Base-by-base conservation (phyloP, 64 coral and sea anemone species). In the Actinia tenebrosa region DNA sequence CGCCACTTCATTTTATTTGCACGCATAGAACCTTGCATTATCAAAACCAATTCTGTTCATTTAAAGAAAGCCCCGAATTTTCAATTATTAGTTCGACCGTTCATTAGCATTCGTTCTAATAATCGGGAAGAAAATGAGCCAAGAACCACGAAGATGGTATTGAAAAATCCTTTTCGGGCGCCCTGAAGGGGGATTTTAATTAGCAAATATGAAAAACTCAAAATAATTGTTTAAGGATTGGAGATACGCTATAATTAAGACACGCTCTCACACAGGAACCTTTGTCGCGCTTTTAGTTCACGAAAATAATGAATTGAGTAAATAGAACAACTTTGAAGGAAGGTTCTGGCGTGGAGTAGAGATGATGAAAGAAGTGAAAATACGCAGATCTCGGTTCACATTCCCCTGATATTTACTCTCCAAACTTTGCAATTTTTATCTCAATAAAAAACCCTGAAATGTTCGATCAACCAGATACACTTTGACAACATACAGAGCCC, bases 141-240 rank as follows among this genome's bases (percentile, higher is more conserved):
- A 58, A 66, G 10, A 75, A 75, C 69, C 69, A 26, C 64, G 22
- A 22, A 5, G 19, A 69, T 69, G 64, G 64, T n/a, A 69, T 69
- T 69, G 7, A n/a, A 25, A 42, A 11, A 15, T 3, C 23, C 14
- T 75, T n/a, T n/a, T 75, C 69, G 69, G 69, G 13, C 69, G 25
- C n/a, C 7, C 22, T 69, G 64, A 69, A 69, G 64, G 22, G 64
- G 14, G 69, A 75, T 75, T 42, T 75, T 75, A 75, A 75, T 75
- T 75, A 75, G 7, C 69, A 30, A 75, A 26, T 75, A 75, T 43
- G 69, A 75, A 42, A 75, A 75, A 75, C n/a, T 30, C 9, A 75
- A 42, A 75, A 75, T 75, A 75, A 75, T 75, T 75, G 69, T 75
- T 30, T 75, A 42, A 42, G 69, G 69, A 75, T 75, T 75, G 69